These are phyloP conservation scores for Brachionus angularis DNA, from an alignment of 1,140 invertebrate genomes.

Conservation along the genomic window DNA sequence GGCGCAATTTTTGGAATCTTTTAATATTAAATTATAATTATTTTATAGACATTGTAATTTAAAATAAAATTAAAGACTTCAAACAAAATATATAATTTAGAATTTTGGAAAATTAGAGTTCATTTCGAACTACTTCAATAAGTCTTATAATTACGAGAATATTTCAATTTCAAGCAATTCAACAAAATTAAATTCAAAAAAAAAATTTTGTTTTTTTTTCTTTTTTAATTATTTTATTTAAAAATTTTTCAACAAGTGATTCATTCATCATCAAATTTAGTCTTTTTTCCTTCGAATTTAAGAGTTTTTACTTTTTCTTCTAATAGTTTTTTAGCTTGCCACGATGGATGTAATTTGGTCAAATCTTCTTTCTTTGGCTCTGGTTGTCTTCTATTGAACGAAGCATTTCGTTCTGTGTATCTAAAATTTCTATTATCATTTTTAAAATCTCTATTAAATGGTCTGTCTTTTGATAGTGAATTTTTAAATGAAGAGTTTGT, in stretches of 20 bases:
- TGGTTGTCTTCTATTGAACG: background rate
- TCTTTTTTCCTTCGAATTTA: constrained; percentile 37
- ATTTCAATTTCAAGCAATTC: too few relatives aligned
- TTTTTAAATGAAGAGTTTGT: constrained; percentile 3
- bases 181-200: background rate
- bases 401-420: background rate
- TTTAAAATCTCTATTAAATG: background rate
- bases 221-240: background rate
- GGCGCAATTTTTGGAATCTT: too few relatives aligned
- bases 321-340: constrained; percentile 30
- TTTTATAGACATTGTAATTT: too few relatives aligned
- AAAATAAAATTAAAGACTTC: too few relatives aligned
- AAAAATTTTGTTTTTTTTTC: background rate
- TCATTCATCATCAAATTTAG: constrained; percentile 42
- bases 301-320: constrained; percentile 34
- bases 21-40: too few relatives aligned
- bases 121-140: too few relatives aligned
- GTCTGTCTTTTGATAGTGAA: constrained; percentile 8
- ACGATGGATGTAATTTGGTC: constrained; percentile 37
- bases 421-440: background rate
- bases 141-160: too few relatives aligned
- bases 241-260: constrained; percentile 13
- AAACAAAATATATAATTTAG: too few relatives aligned
- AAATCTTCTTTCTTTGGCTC: constrained; percentile 29
- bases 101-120: too few relatives aligned